Evolutionary conservation across 2,888 invertebrate genomes (phyloP), one percentile per base, ranked within the genome.

Genomic region (Bembecia ichneumoniformis): DNA sequence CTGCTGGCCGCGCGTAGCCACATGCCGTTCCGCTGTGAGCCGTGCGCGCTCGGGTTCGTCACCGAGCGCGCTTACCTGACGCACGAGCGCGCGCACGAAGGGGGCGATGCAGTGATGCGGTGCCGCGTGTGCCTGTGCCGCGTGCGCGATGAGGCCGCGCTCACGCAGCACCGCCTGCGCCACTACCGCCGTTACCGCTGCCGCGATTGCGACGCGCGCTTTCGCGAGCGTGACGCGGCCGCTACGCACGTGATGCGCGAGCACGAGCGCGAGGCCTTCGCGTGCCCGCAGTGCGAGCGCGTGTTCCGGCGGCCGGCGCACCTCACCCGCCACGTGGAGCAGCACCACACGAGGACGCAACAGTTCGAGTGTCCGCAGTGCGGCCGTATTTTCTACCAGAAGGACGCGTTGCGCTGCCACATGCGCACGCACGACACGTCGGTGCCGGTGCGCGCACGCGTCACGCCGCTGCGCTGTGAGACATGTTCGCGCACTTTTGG

Each of bases 181-280:
- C 74, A 74, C 52, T 72, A 63, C 60, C 66, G 75, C 1, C 68
- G 74, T 2, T 74, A 73, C 58, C 66, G 72, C 10, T 74, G 74
- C 57, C 50, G 58, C 35, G 49, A 67, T 3, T 74, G 74, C 56
- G 49, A 52, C 15, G 52, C 53, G 5, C 53, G 59, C 40, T 62
- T 64, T 55, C 62, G 64, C 43, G 75, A 74, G 48, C 66, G 67
- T 54, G 75, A 75, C 35, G 63, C 67, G 0, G 73, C 69, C 0
- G 68, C 71, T 2, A 64, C 70, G 17, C 74, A 74, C 55, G 64
- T 75, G 35, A 73, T 72, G 67, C 60, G 56, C 14, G 60, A 64
- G 2, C 74, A 74, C 36, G 52, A 52, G 0, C 58, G 60, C 1
- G 54, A 58, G 36, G 58, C 65, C 11, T 74, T 74, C 51, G 49